Evolutionary conservation across 1,140 invertebrate species (phyloP).

Genomic region (Polypedilum pembai): DNA sequence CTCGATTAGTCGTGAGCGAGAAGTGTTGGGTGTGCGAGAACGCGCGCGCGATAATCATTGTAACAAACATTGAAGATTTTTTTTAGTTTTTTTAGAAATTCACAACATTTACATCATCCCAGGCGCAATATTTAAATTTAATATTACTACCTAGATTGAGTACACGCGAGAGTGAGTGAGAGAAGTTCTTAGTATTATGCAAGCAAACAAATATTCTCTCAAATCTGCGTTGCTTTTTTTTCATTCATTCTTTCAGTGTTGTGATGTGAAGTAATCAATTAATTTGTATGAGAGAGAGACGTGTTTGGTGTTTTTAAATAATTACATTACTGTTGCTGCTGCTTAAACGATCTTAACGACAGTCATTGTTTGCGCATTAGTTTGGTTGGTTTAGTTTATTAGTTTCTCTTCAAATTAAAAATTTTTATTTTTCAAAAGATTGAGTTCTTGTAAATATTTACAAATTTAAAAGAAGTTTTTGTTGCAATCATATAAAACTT

Average conservation of each 20-base stretch:
- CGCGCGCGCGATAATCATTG: background rate
- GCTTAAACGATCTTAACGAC: conserved; percentile 10
- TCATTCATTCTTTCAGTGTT: background rate
- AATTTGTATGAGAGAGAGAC: background rate
- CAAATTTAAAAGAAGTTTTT: no score
- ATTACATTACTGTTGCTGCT: background rate
- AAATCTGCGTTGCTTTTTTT: background rate
- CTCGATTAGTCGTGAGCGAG: conserved; percentile 7
- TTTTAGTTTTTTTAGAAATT: background rate
- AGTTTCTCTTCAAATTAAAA: no score
- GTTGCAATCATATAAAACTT: no score
- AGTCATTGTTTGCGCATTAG: conserved; percentile 16
- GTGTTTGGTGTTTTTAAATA: background rate
- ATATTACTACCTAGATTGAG: no score
- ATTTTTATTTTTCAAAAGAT: no score
- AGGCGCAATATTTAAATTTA: background rate
- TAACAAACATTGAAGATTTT: background rate
- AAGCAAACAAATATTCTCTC: no score
- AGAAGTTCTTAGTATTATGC: no score
- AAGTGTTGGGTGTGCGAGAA: background rate
- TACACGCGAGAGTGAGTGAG: no score
- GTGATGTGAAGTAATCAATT: conserved; percentile 5
- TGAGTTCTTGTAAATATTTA: no score
- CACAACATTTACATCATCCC: background rate
- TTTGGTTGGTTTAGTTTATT: background rate